Evolutionary conservation across 2,888 invertebrate species (phyloP).

Genomic region (Prostheceraeus crozeri): DNA sequence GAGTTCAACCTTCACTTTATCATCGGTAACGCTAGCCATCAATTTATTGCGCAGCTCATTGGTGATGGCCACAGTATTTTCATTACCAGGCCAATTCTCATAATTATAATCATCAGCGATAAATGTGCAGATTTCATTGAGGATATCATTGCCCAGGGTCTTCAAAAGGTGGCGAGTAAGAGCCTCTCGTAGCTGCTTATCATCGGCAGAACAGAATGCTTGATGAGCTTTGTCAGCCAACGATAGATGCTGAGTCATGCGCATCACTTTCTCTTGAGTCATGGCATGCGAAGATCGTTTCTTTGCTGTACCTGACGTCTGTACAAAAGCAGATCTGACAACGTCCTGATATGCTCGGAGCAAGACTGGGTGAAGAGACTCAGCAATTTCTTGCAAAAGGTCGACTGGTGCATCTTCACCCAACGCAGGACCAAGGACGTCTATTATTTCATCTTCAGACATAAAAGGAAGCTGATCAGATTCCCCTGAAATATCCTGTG

Average conservation of each 20-base stretch:
- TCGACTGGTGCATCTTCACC: not conserved
- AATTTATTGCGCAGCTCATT: constrained; percentile 1
- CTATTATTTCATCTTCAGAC: not conserved
- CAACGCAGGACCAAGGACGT: not conserved
- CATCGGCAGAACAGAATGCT: not conserved
- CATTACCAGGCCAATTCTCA: not conserved
- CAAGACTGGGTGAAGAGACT: not conserved
- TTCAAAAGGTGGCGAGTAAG: not conserved
- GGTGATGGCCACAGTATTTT: too few relatives aligned
- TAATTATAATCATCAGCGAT: not conserved
- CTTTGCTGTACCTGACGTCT: not conserved
- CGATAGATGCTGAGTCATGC: not conserved
- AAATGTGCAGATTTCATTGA: not conserved
- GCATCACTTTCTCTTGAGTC: not conserved
- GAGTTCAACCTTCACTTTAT: too few relatives aligned
- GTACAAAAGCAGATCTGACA: not conserved
- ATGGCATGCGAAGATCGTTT: not conserved
- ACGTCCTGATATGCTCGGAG: constrained; percentile 10
- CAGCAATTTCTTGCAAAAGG: not conserved
- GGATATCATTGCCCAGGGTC: not conserved
- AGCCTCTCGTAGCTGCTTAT: not conserved
- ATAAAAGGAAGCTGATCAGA: constrained; percentile 1
- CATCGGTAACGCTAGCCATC: not conserved
- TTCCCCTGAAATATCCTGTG: not conserved
- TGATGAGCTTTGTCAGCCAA: not conserved